Base-by-base conservation (phyloP, 2,888 invertebrate genomes). In the Apodemia duryi region DNA sequence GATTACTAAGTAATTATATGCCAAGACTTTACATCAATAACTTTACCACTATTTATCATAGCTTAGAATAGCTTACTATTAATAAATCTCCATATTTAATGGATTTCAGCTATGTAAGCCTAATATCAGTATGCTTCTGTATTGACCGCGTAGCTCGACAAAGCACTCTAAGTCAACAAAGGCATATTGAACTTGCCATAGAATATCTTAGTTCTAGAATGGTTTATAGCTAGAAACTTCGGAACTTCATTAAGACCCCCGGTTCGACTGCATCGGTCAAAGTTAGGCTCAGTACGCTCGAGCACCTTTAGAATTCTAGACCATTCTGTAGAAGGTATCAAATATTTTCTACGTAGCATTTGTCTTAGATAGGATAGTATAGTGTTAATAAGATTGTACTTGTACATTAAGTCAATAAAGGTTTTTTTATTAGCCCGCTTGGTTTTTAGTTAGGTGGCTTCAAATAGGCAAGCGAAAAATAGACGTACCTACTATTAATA, bases 241-340 rank as follows among this genome's bases (percentile, higher is more conserved):
- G 75, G 77, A 88, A 88, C 80, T 89, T 88, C 85, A 88, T 88
- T 87, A 88, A 84, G 86, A 83, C 82, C 82, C 81, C 80, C 80
- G 82, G 83, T 84, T 85, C 81, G 81, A 77, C 74, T 82, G 82
- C 78, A 80, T 76, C 76, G 78, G 81, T 78, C 80, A 80, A 86
- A 86, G 79, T 85, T 85, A 72, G 80, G 75, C 78, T 77, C 77
- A 76, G 75, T 79, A 80, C 78, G 82, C 76, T 80, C 75, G 77
- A 83, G 81, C 79, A 82, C 82, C 83, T 70, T 61, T 11, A 61
- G 28, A 64, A 46, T 46, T 29, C 49, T 4, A n/a, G 11, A 61
- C 32, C 28, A 7, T 60, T 11, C 11, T 29, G 10, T 32, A 41
- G 46, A 57, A 51, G 46, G 35, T 63, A 64, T 61, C 35, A 61